Conservation (phyloP, 2,797 vertebrate genomes). For the Cossypha dichroa region DNA sequence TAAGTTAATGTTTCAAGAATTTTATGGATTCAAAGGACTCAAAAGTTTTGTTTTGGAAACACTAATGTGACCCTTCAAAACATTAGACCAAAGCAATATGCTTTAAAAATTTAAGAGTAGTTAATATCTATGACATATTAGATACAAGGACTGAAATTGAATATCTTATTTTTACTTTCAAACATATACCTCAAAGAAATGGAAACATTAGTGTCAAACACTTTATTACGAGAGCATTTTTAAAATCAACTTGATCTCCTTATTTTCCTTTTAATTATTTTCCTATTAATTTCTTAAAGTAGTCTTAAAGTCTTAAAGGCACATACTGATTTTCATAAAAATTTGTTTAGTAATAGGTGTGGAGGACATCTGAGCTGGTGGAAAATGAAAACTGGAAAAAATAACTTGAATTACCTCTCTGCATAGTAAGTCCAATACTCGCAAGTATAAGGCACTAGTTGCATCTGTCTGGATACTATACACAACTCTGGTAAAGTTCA, state of each 20-base stretch:
- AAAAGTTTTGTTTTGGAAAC: neutral
- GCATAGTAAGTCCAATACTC: neutral
- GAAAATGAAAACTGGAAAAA: neutral
- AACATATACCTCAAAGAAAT: neutral
- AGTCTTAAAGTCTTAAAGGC: neutral
- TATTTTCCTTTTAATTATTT: neutral
- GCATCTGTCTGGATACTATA: neutral
- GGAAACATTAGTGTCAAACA: neutral
- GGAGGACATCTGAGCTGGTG: neutral
- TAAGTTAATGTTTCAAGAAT: neutral
- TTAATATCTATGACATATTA: neutral
- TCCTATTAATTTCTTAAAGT: neutral
- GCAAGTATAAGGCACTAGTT: neutral
- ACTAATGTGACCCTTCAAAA: neutral
- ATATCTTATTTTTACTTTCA: neutral
- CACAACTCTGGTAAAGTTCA: neutral
- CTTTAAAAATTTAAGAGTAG: neutral
- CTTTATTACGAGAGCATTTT: neutral
- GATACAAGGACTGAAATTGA: neutral
- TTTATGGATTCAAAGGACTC: neutral
- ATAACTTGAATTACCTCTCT: neutral
- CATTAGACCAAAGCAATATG: neutral
- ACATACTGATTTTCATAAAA: neutral
- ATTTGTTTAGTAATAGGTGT: neutral
- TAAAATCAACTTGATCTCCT: neutral